Percentiles rank a stretch among this genome's conserved stretches.
phyloP scores from a whole-genome alignment of 92 coral and sea anemone species.

The Porites evermanni region DNA sequence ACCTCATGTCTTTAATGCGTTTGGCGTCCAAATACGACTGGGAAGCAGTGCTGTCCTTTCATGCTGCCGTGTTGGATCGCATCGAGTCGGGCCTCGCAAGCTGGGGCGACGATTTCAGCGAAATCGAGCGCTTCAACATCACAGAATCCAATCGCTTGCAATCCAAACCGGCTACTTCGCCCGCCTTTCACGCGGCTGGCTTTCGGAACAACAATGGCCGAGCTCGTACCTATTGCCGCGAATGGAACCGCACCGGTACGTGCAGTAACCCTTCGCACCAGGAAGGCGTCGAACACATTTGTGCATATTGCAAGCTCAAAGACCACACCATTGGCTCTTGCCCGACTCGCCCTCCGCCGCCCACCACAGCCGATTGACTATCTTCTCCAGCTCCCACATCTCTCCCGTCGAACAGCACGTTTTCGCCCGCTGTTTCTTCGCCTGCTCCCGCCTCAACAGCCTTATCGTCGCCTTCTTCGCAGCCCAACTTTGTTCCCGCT shows the following conservation, averaged over 20 bases:
- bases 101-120: not conserved
- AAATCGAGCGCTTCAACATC: not conserved
- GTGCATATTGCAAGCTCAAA: slow-evolving; percentile 18
- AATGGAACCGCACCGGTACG: slow-evolving; percentile 30
- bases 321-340: slow-evolving; percentile 9
- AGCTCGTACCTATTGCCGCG: slow-evolving; percentile 1
- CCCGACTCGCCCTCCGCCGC: not conserved
- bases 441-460: no score
- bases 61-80: slow-evolving; percentile 20
- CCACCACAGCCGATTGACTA: not conserved
- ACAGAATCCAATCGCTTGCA: not conserved
- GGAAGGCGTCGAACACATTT: not conserved
- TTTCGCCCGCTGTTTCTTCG: no score
- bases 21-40: slow-evolving; percentile 5
- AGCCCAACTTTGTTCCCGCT: no score
- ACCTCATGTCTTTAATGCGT: slow-evolving; percentile 16
- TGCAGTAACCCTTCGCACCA: slow-evolving; percentile 23
- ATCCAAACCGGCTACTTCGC: not conserved
- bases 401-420: not conserved
- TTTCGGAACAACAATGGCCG: not conserved
- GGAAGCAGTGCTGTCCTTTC: slow-evolving; percentile 19
- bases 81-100: not conserved
- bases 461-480: no score
- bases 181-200: no score
- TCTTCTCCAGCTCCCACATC: not conserved